Evolutionary conservation across 2,888 invertebrate species (phyloP), one percentile per base, ranked within the genome.

Genomic region (Pandemis cinnamomeana): DNA sequence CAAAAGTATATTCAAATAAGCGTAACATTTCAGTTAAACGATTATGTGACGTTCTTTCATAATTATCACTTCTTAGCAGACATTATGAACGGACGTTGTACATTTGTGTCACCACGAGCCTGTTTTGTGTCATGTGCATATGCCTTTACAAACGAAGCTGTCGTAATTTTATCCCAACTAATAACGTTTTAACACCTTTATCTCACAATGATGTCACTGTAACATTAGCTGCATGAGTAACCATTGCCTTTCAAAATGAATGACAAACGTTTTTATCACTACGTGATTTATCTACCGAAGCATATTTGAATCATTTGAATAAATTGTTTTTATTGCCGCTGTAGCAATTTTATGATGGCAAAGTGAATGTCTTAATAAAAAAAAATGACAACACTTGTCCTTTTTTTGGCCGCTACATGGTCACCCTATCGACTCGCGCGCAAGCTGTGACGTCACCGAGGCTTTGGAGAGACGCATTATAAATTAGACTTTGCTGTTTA

Each of bases 381-480:
- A 71, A 58, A 68, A 64, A 62, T 75, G 70, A 75, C 76, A 77
- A 78, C 76, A 78, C 69, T 53, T 81, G 82, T 86, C 78, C 80
- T 81, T 81, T 81, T 80, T 75, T 77, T 70, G 60, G 67, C 71
- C 60, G 77, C 78, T 60, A 75, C 78, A 82, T 87, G 86, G 87
- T 85, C 81, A 86, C 87, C 79, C 75, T 83, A 83, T 76, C 64
- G 80, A 79, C 79, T 80, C 75, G 81, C 79, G 77, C 78, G 75
- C 77, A 76, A 11, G 62, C 64, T 42, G 51, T 76, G 69, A 73
- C 53, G 71, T 66, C 36, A 36, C 42, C 46, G 63, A 48, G 66
- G 77, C 55, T 44, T 55, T 77, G 74, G 67, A 76, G 72, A 68
- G 51, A 11, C 71, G 77, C 71, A 76, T 76, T 77, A 76, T 79